Base-by-base conservation (phyloP, 2,113 vertebrate genomes). In the Pelecanus crispus region DNA sequence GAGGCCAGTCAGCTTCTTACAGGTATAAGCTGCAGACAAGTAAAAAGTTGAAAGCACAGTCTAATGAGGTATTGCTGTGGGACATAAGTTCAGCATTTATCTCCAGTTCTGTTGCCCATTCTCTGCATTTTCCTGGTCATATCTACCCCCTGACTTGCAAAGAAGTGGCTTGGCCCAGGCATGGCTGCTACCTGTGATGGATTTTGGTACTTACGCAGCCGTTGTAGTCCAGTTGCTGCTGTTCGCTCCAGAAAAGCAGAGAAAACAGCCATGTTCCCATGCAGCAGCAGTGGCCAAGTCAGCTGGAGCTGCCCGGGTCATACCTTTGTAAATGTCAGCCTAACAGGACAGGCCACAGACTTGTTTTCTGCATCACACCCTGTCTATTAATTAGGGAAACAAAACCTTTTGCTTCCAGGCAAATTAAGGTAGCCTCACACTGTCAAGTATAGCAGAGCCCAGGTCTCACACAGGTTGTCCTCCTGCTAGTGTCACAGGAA, bases 191-290 rank as follows among this genome's bases (percentile, higher is more conserved):
- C 38, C 11, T 11, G n/a, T 6, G 22, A 32, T 29, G 24, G 21
- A 50, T 45, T 74, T 52, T 17, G 42, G 26, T 18, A 31, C 12
- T 59, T 28, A 16, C 1, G 25, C n/a, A 74, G 38, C 24, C 28
- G 14, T 9, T 17, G 20, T 47, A 32, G 38, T 74, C 42, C 83
- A 73, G 28, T 7, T 36, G 63, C 29, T 92, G 44, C 71, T 11
- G 0, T 29, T 68, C 2, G 4, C 38, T 38, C 19, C 65, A 91
- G 47, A 34, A 22, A 7, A 68, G 66, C 52, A 38, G 32, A 68
- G 26, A 4, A 52, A 59, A 36, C 4, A 62, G 36, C 34, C 17
- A 1, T 1, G 8, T 18, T 67, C 22, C 32, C 0, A 0, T 7
- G 5, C 1, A 42, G 61, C 19, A 55, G 65, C 42, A 62, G 29